These are phyloP conservation scores for Oryzaephilus surinamensis DNA, from an alignment of 1,140 invertebrate species.

Conservation along the genomic window DNA sequence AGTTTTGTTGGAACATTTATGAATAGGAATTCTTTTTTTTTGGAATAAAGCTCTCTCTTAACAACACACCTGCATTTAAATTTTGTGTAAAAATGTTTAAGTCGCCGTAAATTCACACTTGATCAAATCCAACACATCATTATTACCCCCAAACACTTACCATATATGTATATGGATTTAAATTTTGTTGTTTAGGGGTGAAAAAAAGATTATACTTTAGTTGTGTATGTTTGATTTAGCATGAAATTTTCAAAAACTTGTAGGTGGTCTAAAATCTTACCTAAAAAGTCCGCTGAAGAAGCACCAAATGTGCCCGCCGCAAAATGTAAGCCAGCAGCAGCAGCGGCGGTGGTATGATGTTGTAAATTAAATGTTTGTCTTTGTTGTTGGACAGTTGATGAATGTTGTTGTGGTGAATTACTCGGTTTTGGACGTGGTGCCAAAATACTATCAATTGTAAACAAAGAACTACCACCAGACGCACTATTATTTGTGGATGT, in stretches of 20 bases:
- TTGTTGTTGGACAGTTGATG: constrained; percentile 37
- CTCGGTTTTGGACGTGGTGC: constrained; percentile 45
- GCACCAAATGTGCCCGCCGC: too few relatives aligned
- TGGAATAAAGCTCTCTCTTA: neutral
- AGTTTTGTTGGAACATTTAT: constrained; percentile 1
- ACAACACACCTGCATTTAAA: neutral
- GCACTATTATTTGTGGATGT: constrained; percentile 1
- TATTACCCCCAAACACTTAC: constrained; percentile 22
- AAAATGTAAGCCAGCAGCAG: constrained; percentile 46
- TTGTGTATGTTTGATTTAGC: too few relatives aligned
- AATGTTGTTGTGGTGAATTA: constrained; percentile 30
- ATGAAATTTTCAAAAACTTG: too few relatives aligned
- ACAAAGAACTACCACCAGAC: constrained; percentile 49
- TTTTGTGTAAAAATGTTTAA: constrained; percentile 15
- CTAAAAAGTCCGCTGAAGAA: constrained; percentile 60
- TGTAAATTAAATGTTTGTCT: too few relatives aligned
- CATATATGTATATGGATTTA: constrained; percentile 18
- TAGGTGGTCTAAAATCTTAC: too few relatives aligned
- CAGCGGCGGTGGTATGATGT: constrained; percentile 45
- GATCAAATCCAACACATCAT: constrained; percentile 19
- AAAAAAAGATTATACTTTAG: too few relatives aligned
- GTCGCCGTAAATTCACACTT: constrained; percentile 20
- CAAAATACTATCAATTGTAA: constrained; percentile 73
- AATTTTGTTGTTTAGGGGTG: constrained; percentile 13
- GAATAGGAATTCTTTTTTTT: neutral